Evolutionary conservation across 2,797 vertebrate genomes (phyloP), one percentile per base, ranked within the genome.

Genomic region (Lagocephalus sceleratus): DNA sequence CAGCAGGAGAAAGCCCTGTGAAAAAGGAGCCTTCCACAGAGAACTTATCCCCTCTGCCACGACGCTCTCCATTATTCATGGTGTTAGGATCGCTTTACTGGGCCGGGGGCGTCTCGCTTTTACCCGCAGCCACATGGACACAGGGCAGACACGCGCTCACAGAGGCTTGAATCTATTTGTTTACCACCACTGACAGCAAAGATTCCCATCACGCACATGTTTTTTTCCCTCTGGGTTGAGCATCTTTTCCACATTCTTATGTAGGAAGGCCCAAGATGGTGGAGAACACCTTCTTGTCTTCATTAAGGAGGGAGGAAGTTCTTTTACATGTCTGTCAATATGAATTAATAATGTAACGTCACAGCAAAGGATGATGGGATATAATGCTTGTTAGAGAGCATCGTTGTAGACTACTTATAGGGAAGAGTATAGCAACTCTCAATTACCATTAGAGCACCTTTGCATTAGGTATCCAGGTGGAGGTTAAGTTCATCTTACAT

Each of bases 21-120:
- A 91, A 91, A 94, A 95, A 90, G 90, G 85, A 92, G 88, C 85
- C 83, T 73, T 77, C 83, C 69, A 41, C 57, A 79, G 89, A 90
- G 89, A 91, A 90, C 87, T 83, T 90, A 92, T 90, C 91, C 80
- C 82, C 75, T 87, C 81, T 86, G 89, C 87, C 82, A 85, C 76
- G 78, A 81, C 82, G 57, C 51, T 64, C 85, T 97, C 74, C 91
- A 98, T 98, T 96, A 99, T 99, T 96, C 85, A 98, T 94, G 82
- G 88, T 88, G 83, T 88, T 72, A 76, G 92, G 92, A 95, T 98
- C 94, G 73, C 85, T 89, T 98, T 98, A 95, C 96, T n/a, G 67
- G 79, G 87, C 84, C 75, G 82, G 82, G 82, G 79, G 73, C 65
- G 72, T 85, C 89, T 92, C 90, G 85, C 79, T 88, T 91, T 91